A percentile compares a stretch with the other conserved stretches of the same genome.
Evolutionary conservation across 2,888 invertebrate genomes (phyloP).

Genomic region (Phymatocera aterrima): DNA sequence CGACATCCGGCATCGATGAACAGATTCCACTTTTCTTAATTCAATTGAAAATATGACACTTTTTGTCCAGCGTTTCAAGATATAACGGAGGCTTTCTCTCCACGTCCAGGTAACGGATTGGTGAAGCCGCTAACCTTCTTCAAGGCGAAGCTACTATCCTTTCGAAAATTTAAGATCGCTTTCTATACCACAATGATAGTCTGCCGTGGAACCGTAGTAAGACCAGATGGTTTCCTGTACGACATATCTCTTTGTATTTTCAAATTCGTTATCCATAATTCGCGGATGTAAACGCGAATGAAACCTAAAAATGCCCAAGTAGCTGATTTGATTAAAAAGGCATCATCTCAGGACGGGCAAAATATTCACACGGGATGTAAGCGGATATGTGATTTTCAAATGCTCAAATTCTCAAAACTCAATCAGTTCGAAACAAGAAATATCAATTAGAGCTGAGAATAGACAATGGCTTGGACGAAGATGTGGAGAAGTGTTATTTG

Average conservation of each 20-base stretch:
- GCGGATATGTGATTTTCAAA: too few relatives aligned
- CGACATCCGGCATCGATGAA: too few relatives aligned
- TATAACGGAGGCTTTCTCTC: too few relatives aligned
- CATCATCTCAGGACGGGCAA: too few relatives aligned
- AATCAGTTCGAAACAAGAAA: too few relatives aligned
- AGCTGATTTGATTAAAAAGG: background rate
- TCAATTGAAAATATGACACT: too few relatives aligned
- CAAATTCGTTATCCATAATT: background rate
- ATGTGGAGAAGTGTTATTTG: slow-evolving; percentile 17
- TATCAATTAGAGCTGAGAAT: background rate
- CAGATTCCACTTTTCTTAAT: too few relatives aligned
- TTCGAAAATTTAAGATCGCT: slow-evolving; percentile 24
- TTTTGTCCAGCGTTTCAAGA: too few relatives aligned
- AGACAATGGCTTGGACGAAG: background rate
- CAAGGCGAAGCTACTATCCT: slow-evolving; percentile 41
- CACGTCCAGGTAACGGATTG: slow-evolving; percentile 25
- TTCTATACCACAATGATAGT: slow-evolving; percentile 20
- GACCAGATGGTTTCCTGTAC: background rate
- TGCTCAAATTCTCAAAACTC: background rate
- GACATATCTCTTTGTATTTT: background rate
- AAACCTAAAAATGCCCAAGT: background rate
- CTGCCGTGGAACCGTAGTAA: background rate
- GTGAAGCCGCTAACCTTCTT: slow-evolving; percentile 33
- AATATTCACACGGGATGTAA: too few relatives aligned
- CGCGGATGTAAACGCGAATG: background rate